Evolutionary conservation across 1,140 invertebrate species (phyloP).

Genomic region (Drosophila repleta): DNA sequence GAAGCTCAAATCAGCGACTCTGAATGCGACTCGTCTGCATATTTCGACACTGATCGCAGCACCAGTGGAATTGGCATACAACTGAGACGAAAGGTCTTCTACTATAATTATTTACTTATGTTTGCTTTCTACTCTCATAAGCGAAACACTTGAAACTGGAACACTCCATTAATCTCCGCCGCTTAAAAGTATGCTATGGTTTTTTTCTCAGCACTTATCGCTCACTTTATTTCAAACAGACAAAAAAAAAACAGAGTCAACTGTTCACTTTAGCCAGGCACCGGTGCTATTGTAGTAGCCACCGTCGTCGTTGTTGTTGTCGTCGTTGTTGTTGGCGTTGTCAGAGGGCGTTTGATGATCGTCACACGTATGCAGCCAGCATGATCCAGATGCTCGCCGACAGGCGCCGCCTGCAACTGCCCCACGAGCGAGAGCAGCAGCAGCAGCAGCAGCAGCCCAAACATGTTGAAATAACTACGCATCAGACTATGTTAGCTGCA

Average conservation of each 20-base stretch:
- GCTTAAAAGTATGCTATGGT: constrained; percentile 16
- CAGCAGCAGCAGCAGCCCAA: constrained; percentile 9
- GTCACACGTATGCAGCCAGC: constrained; percentile 63
- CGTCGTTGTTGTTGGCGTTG: constrained; percentile 39
- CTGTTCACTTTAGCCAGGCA: constrained; percentile 35
- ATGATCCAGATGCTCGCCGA: constrained; percentile 63
- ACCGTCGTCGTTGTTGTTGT: constrained; percentile 54
- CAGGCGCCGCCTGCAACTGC: constrained; percentile 21
- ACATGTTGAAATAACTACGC: neutral
- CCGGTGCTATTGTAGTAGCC: constrained; percentile 24
- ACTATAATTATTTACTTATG: too few relatives aligned
- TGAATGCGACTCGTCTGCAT: neutral
- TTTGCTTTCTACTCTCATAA: too few relatives aligned
- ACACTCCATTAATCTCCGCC: neutral
- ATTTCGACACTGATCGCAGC: constrained; percentile 8
- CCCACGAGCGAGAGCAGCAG: neutral
- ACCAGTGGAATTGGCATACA: neutral
- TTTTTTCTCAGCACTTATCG: neutral
- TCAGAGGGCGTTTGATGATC: constrained; percentile 46
- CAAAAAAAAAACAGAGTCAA: neutral
- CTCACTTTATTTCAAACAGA: constrained; percentile 6
- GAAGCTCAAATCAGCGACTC: neutral
- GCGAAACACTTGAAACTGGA: neutral
- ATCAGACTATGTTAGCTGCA: constrained; percentile 1
- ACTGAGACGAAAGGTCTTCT: too few relatives aligned